A percentile compares a stretch with the other conserved stretches of the same genome.
Conservation (phyloP, 2,797 vertebrate species). For the Steatocranus sp. region DNA sequence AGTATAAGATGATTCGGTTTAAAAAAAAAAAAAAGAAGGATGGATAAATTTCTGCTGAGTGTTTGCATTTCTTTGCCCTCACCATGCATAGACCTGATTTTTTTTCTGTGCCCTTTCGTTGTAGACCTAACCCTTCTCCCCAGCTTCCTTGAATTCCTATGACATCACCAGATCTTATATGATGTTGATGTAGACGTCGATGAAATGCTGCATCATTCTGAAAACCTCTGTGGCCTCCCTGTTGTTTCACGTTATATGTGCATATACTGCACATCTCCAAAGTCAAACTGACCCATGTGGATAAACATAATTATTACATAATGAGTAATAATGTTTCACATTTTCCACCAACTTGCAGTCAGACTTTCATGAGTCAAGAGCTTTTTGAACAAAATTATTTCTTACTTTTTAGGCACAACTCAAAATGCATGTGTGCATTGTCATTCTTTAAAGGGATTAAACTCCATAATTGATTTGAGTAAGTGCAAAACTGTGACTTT, state of each 20-base stretch:
- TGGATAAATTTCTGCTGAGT: constrained; percentile 22
- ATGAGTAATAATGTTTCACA: background rate
- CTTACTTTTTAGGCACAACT: background rate
- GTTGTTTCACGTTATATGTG: background rate
- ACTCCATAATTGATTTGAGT: background rate
- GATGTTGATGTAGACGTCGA: background rate
- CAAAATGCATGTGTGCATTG: background rate
- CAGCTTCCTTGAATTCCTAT: background rate
- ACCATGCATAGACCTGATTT: background rate
- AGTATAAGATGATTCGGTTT: constrained; percentile 6
- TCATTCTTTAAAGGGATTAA: background rate
- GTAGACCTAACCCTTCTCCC: background rate
- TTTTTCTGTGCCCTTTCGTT: background rate
- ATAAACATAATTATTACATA: background rate
- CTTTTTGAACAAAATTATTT: background rate
- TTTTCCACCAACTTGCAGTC: background rate
- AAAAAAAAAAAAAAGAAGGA: background rate
- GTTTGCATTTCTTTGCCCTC: background rate
- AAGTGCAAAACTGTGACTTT: background rate
- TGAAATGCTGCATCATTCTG: background rate
- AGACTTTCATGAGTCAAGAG: background rate
- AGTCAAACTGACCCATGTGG: background rate
- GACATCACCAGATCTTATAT: background rate
- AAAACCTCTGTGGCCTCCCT: background rate
- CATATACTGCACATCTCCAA: background rate